Conservation (phyloP, 2,797 vertebrate species). For the Arnoldichthys spilopterus region DNA sequence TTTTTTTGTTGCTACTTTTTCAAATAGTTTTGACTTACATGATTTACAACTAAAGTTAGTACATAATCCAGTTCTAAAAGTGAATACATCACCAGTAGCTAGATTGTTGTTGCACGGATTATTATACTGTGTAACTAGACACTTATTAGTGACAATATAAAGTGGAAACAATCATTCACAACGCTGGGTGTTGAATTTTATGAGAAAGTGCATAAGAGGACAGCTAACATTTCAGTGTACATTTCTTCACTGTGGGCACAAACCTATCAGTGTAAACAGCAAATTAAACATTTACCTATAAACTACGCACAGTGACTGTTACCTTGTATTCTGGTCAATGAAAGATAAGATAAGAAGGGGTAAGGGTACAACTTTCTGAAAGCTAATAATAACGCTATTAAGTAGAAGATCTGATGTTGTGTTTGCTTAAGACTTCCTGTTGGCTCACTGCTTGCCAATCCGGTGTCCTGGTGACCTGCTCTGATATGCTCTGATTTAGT, state of each 20-base stretch:
- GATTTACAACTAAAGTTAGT: too few species aligned
- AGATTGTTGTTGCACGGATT: too few species aligned
- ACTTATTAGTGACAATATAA: too few species aligned
- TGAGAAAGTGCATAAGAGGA: conserved; percentile 19
- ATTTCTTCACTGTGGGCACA: conserved; percentile 18
- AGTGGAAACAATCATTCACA: too few species aligned
- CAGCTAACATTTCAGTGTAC: background rate
- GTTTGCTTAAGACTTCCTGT: background rate
- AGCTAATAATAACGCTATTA: conserved; percentile 4
- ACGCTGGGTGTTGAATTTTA: background rate
- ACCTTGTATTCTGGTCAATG: conserved; percentile 11
- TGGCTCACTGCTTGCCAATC: background rate
- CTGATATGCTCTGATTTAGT: too few species aligned
- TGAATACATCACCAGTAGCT: too few species aligned
- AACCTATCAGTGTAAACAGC: conserved; percentile 26
- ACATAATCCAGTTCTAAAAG: too few species aligned
- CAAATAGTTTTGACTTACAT: too few species aligned
- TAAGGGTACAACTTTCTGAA: background rate
- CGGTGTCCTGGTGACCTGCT: background rate
- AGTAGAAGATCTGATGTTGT: background rate
- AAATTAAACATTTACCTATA: conserved; percentile 29
- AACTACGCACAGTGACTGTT: background rate
- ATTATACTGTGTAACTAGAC: too few species aligned
- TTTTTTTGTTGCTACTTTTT: too few species aligned
- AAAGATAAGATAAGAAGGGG: conserved; percentile 23